phyloP scores from a whole-genome alignment of 1,140 invertebrate species.

The Alviniconcha marisindica region DNA sequence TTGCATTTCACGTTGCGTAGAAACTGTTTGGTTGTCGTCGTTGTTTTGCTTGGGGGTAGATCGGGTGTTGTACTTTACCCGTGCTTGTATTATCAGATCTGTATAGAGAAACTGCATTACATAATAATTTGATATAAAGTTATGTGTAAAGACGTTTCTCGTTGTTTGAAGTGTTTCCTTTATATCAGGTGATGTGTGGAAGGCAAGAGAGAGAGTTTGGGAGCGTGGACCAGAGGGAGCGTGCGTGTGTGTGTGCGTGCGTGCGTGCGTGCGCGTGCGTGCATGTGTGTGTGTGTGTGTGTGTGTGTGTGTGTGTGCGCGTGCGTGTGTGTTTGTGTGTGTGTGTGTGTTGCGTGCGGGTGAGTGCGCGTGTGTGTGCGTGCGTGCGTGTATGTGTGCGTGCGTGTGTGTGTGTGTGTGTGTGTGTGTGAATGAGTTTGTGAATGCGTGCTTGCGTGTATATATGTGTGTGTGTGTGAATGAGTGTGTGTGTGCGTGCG shows the following conservation, averaged over 20 bases:
- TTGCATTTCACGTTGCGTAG: too few relatives aligned
- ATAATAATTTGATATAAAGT: too few relatives aligned
- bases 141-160: too few relatives aligned
- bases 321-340: not conserved
- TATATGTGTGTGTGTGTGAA: slow-evolving; percentile 23
- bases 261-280: not conserved
- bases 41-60: too few relatives aligned
- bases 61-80: too few relatives aligned
- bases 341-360: not conserved
- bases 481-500: slow-evolving; percentile 7
- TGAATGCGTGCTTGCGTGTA: not conserved
- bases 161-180: too few relatives aligned
- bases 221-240: too few relatives aligned
- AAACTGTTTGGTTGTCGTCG: too few relatives aligned
- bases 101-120: too few relatives aligned
- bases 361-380: not conserved
- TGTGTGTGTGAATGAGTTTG: not conserved
- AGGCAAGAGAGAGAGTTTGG: too few relatives aligned
- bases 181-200: too few relatives aligned
- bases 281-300: slow-evolving; percentile 11
- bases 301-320: not conserved
- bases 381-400: not conserved
- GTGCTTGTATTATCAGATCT: too few relatives aligned
- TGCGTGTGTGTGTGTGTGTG: slow-evolving; percentile 25
- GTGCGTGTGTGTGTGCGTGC: not conserved